These are phyloP conservation scores for Drosophila aff. DNA, from an alignment of 1,140 invertebrate genomes.

Conservation along the genomic window DNA sequence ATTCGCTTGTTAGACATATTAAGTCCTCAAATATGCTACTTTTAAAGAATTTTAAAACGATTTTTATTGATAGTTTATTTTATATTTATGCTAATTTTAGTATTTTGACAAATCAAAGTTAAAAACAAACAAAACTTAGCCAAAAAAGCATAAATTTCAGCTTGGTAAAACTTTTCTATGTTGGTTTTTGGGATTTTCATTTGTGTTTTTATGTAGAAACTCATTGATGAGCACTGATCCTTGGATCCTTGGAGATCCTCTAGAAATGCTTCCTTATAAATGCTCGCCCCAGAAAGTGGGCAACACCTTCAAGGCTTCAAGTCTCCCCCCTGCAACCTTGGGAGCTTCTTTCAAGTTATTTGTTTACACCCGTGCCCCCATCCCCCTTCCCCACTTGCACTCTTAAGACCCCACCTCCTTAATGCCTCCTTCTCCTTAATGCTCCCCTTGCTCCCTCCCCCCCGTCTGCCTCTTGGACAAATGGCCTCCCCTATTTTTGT, in stretches of 20 bases:
- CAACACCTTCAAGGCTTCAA: conserved; percentile 35
- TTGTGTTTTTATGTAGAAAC: not conserved
- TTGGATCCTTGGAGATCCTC: not conserved
- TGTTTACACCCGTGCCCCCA: not conserved
- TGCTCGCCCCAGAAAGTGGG: conserved; percentile 32
- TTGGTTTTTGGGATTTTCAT: no score
- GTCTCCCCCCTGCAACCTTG: not conserved
- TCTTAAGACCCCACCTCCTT: not conserved
- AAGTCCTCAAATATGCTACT: no score
- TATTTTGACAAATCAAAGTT: no score
- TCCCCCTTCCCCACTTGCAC: not conserved
- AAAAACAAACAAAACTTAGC: no score
- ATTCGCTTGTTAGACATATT: no score
- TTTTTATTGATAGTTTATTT: no score
- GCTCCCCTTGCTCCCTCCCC: not conserved
- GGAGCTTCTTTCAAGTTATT: not conserved
- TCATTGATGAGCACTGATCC: not conserved
- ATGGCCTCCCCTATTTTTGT: conserved; percentile 68
- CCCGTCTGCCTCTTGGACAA: conserved; percentile 30
- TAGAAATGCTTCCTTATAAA: no score
- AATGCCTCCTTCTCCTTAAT: not conserved
- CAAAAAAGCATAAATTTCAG: no score
- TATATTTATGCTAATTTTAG: no score
- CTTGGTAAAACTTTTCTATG: no score
- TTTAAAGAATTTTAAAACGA: no score